Percentiles rank a stretch among this genome's conserved stretches.
Conservation (phyloP, 2,113 vertebrate species). For the Amphilophus citrinellus region DNA sequence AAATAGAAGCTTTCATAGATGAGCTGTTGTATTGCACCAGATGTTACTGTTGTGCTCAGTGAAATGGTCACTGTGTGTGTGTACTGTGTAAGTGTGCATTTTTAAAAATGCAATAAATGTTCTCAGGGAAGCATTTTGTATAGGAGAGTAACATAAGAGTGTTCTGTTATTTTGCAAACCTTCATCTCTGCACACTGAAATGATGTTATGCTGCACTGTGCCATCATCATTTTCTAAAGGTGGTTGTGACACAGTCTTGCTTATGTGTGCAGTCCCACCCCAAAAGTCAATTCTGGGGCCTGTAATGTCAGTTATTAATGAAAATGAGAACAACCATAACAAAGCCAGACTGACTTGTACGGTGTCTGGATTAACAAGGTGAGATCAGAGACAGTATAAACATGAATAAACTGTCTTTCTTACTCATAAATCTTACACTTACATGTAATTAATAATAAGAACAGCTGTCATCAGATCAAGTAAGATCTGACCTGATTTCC, state of each 20-base stretch:
- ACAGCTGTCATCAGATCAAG: background rate
- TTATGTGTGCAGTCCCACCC: background rate
- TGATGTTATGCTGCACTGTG: too few relatives aligned
- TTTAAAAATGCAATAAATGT: background rate
- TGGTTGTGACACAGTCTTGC: background rate
- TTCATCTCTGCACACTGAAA: background rate
- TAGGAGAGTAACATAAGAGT: background rate
- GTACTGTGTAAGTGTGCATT: background rate
- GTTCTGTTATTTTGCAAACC: background rate
- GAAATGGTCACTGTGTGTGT: background rate
- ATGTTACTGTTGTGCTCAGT: background rate
- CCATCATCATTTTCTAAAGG: background rate
- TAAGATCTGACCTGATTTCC: background rate
- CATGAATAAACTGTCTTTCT: background rate
- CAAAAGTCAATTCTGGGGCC: background rate
- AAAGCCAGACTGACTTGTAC: background rate
- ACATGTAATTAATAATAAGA: background rate
- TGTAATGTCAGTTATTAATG: too few relatives aligned
- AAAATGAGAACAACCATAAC: background rate
- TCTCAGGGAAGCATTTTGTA: conserved; percentile 4
- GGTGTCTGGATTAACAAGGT: background rate
- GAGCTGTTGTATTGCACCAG: too few relatives aligned
- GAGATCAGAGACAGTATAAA: too few relatives aligned
- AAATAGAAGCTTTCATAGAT: too few relatives aligned
- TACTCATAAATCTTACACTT: background rate